phyloP scores from a whole-genome alignment of 2,888 invertebrate genomes.

The Apodemia mormo region DNA sequence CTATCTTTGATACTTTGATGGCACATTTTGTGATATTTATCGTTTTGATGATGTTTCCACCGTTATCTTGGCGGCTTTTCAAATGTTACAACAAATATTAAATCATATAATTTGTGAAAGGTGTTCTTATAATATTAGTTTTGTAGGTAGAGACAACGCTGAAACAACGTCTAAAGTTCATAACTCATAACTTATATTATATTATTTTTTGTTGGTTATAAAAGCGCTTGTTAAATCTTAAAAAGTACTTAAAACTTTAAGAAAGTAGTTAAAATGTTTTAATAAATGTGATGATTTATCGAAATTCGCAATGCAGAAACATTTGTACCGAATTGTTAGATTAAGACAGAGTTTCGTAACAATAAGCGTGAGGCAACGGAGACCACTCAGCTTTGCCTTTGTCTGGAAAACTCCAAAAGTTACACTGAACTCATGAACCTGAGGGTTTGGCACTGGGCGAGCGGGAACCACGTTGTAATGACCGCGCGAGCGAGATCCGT shows the following conservation, averaged over 20 bases:
- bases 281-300: constrained; percentile 22
- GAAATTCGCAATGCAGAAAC: constrained; percentile 41
- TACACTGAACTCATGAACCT: constrained; percentile 42
- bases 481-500: constrained; percentile 48
- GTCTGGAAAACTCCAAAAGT: constrained; percentile 46
- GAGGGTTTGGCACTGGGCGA: constrained; percentile 44
- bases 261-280: constrained; percentile 1
- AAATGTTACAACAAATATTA: constrained; percentile 52
- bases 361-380: constrained; percentile 44
- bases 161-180: constrained; percentile 9
- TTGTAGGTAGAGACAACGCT: not conserved
- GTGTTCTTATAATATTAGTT: constrained; percentile 7
- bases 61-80: constrained; percentile 68
- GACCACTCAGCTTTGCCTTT: constrained; percentile 45
- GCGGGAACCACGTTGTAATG: constrained; percentile 59
- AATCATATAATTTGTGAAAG: constrained; percentile 39
- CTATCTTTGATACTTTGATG: constrained; percentile 59
- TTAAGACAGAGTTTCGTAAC: constrained; percentile 46
- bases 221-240: not conserved
- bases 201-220: not conserved
- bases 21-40: constrained; percentile 64
- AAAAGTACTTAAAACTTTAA: not conserved
- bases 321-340: constrained; percentile 45
- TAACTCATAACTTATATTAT: not conserved
- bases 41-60: constrained; percentile 56